Evolutionary conservation across 2,797 vertebrate genomes (phyloP), one percentile per base, ranked within the genome.

Genomic region (Microchirus variegatus): DNA sequence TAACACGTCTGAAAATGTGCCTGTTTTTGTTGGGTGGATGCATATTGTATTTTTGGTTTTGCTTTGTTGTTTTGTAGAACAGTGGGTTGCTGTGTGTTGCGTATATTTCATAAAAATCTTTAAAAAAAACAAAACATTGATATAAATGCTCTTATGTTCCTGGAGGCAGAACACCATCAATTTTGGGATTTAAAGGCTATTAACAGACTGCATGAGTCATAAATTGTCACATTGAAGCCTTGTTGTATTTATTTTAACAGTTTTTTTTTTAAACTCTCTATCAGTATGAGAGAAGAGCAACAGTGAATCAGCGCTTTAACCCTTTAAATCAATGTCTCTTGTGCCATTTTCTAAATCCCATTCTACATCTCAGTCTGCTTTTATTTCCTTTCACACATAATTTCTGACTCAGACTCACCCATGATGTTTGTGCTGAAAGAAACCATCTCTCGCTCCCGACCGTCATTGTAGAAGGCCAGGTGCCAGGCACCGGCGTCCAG

Each of bases 401-500:
- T 16, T 14, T 36, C 42, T 36, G 44, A 46, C 4, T 31, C 90
- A 99, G 58, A 88, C 95, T 90, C 90, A 99, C 97, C 97, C 90
- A 98, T 87, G 80, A 98, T 53, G 48, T 95, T 96, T 0, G 95
- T 98, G 84, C 93, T 97, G 91, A 98, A 98, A 56, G 97, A 98
- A 37, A 99, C 95, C 0, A 93, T 90, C 79, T 99, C 97, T 60
- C 95, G 96, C 91, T 99, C 97, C 65, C 96, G 95, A 50, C 97
- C 96, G 0, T 99, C 97, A 0, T 99, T 99, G 92, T 99, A 99
- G 89, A 99, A 98, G 2, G 97, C 97, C 87, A 99, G 90, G 87
- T 99, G 96, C 97, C 97, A 99, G 62, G 96, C 89, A 1, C 97
- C 97, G 11, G 94, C 93, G 2, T 99, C 97, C 92, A 99, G 79